phyloP scores from a whole-genome alignment of 2,888 invertebrate species.

The Catocala sponsa region DNA sequence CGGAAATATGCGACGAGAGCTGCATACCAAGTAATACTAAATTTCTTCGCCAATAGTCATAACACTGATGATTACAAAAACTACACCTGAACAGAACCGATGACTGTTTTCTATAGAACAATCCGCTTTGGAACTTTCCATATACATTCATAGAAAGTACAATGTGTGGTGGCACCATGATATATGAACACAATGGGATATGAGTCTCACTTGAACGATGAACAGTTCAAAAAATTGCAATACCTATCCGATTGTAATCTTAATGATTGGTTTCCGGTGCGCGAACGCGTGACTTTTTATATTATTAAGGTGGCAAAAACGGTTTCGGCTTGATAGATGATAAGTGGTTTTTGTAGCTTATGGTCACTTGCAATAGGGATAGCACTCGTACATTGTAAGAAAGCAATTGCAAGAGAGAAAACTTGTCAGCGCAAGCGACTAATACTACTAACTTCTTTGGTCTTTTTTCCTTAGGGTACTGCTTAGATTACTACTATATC shows the following conservation, averaged over 20 bases:
- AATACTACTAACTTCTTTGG: no score
- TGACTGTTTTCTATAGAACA: constrained; percentile 46
- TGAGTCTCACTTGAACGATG: constrained; percentile 17
- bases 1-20: no score
- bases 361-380: no score
- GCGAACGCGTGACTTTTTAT: background rate
- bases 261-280: constrained; percentile 18
- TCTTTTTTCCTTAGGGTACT: no score
- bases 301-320: background rate
- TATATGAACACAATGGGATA: constrained; percentile 34
- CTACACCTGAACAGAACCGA: constrained; percentile 18
- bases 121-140: constrained; percentile 51
- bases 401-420: no score
- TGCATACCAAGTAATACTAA: background rate
- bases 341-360: no score
- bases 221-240: background rate
- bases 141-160: constrained; percentile 45
- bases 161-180: constrained; percentile 32
- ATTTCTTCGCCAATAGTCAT: background rate
- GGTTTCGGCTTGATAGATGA: background rate
- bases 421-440: no score
- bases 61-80: constrained; percentile 4
- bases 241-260: constrained; percentile 12
- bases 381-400: no score
- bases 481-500: no score